These are phyloP conservation scores for Macrophya annulata DNA, from an alignment of 2,888 invertebrate genomes.

Conservation along the genomic window DNA sequence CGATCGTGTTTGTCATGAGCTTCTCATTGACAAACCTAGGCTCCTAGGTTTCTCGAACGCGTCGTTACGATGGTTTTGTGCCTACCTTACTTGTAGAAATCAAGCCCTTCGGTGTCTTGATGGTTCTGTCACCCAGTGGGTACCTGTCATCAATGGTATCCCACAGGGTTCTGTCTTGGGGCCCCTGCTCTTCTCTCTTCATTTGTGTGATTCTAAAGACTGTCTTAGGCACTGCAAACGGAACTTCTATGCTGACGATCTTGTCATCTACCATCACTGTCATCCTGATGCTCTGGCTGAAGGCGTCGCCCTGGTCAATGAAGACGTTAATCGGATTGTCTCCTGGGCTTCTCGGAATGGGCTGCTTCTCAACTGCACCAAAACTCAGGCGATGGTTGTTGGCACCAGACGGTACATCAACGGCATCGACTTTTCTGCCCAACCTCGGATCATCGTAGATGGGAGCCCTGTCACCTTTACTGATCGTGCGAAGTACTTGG, in stretches of 20 bases:
- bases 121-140: not conserved
- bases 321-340: no score
- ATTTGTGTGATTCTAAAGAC: slow-evolving; percentile 42
- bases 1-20: slow-evolving; percentile 15
- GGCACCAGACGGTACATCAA: slow-evolving; percentile 47
- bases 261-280: slow-evolving; percentile 32
- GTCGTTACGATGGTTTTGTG: slow-evolving; percentile 9
- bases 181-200: slow-evolving; percentile 43
- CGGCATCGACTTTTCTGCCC: not conserved
- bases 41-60: no score
- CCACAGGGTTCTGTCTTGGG: slow-evolving; percentile 48
- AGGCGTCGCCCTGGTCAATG: slow-evolving; percentile 20
- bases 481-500: slow-evolving; percentile 12
- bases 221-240: not conserved
- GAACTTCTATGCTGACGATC: slow-evolving; percentile 48
- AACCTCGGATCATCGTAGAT: not conserved
- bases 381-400: slow-evolving; percentile 55
- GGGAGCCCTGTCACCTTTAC: not conserved
- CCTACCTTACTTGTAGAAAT: slow-evolving; percentile 13
- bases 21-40: slow-evolving; percentile 9
- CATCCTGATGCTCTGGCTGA: slow-evolving; percentile 31
- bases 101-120: not conserved
- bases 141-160: not conserved
- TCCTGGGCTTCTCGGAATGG: slow-evolving; percentile 22
- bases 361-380: slow-evolving; percentile 34